Base-by-base conservation (phyloP, 2,888 invertebrate genomes). In the Cantharis flavilabris region DNA sequence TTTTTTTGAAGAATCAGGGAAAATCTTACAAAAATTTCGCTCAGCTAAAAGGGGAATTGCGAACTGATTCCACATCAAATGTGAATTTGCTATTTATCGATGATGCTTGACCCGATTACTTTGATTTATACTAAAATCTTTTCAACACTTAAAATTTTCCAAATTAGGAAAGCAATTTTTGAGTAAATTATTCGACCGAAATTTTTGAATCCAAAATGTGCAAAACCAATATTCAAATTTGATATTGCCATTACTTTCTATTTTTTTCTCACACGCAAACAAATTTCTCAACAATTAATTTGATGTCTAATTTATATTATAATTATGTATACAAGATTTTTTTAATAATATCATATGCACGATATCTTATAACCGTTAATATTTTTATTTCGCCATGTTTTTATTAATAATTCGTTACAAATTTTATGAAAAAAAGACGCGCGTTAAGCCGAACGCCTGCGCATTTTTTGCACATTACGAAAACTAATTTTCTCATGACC, bases 251-350 rank as follows among this genome's bases (percentile, higher is more conserved):
- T 67, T 67, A 67, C 65, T 67, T 67, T 67, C 65, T 67, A 67
- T 67, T 23, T 67, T 65, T 26, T 67, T 26, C 20, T 67, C 23
- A 67, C 65, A 67, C 26, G 49, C 49, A 7, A 49, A 67, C 65
- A 26, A 67, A 67, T 67, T 67, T 67, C 65, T 67, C 65, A 67
- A 67, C 65, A 16, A 67, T 67, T 26, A n/a, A 67, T 67, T 67
- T 67, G 65, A 67, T 67, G 65, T 49, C 49, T 20, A 23, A 67
- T 67, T 67, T 67, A 67, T 67, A 67, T 67, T 67, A 20, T 64
- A 16, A 20, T 64, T 64, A 64, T 20, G 64, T 20, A 64, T 11
- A 64, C 20, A 64, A 20, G 7, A 64, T 64, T 64, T 64, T 64
- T 20, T 64, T 67, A 67, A 67, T 23, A 26, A 49, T 49, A 49